These are phyloP conservation scores for Thereva nobilitata DNA, from an alignment of 2,888 invertebrate species.

Conservation along the genomic window DNA sequence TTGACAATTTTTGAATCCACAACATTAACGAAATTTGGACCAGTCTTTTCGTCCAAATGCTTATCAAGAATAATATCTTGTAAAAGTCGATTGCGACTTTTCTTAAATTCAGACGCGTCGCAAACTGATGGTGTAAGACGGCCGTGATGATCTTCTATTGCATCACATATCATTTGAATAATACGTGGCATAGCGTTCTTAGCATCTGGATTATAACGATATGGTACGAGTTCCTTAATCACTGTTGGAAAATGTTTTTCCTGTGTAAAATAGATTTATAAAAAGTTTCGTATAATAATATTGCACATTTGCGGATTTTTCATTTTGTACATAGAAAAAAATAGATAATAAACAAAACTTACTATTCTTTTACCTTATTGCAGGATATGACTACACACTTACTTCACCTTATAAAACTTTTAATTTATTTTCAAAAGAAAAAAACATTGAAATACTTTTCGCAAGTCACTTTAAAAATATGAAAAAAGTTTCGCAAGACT, in stretches of 20 bases:
- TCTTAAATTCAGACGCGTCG: conserved; percentile 71
- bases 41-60: conserved; percentile 68
- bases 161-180: conserved; percentile 65
- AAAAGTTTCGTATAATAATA: background rate
- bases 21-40: conserved; percentile 62
- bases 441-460: too few relatives aligned
- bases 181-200: conserved; percentile 59
- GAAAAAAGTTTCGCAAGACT: too few relatives aligned
- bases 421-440: too few relatives aligned
- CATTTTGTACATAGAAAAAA: background rate
- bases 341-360: too few relatives aligned
- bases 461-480: too few relatives aligned
- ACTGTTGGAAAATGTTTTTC: conserved; percentile 62
- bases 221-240: conserved; percentile 64
- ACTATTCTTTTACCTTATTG: too few relatives aligned
- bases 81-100: conserved; percentile 64
- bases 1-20: conserved; percentile 57
- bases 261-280: conserved; percentile 42
- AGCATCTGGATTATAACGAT: conserved; percentile 65
- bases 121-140: conserved; percentile 69
- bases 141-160: conserved; percentile 76
- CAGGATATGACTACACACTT: too few relatives aligned
- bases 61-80: conserved; percentile 68
- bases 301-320: conserved; percentile 3
- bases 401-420: too few relatives aligned